phyloP scores from a whole-genome alignment of 2,888 invertebrate genomes.

The Melinaea menophilus region DNA sequence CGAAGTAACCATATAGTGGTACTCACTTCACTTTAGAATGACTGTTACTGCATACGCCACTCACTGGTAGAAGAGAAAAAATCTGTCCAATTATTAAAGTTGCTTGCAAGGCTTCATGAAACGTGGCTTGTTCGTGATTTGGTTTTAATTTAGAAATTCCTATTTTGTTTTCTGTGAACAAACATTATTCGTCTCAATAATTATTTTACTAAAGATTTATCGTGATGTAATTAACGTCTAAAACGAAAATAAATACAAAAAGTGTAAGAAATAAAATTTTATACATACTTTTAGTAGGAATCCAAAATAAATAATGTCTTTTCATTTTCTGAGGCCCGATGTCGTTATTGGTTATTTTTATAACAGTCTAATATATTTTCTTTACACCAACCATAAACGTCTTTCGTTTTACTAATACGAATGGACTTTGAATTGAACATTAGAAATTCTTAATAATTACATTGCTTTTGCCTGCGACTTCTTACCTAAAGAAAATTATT shows the following conservation, averaged over 20 bases:
- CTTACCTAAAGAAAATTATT: too few relatives aligned
- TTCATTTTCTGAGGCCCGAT: slow-evolving; percentile 18
- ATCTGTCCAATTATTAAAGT: slow-evolving; percentile 57
- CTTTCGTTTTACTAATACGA: slow-evolving; percentile 5
- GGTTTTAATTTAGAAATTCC: slow-evolving; percentile 40
- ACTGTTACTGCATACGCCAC: slow-evolving; percentile 47
- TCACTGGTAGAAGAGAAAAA: slow-evolving; percentile 59
- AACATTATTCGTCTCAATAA: not conserved
- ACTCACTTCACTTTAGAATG: slow-evolving; percentile 49
- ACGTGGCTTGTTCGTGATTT: slow-evolving; percentile 41
- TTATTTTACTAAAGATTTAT: not conserved
- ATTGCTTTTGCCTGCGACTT: slow-evolving; percentile 2
- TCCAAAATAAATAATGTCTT: slow-evolving; percentile 40
- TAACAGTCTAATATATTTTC: slow-evolving; percentile 7
- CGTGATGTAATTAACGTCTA: not conserved
- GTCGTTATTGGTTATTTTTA: not conserved
- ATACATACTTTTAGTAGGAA: slow-evolving; percentile 45
- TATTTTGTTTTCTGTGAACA: slow-evolving; percentile 55
- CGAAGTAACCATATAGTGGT: not conserved
- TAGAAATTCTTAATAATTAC: not conserved
- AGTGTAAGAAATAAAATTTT: not conserved
- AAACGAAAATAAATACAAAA: not conserved
- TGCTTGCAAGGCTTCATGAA: slow-evolving; percentile 49
- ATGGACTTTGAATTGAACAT: slow-evolving; percentile 4
- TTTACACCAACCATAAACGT: slow-evolving; percentile 12